phyloP scores from a whole-genome alignment of 2,113 vertebrate genomes.

The Chrysemys picta region DNA sequence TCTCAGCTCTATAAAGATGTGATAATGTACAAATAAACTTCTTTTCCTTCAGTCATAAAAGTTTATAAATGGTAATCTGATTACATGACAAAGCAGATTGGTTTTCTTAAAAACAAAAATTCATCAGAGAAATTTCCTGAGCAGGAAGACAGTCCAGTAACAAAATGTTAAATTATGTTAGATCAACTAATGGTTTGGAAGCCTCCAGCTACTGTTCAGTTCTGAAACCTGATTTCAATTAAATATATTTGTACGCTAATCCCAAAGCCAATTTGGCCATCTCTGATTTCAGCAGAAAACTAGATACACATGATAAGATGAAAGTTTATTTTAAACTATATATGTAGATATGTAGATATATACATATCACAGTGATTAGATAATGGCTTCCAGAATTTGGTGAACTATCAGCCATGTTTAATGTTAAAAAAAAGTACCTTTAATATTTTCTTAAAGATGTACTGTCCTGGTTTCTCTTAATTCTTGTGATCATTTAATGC shows the following conservation, averaged over 20 bases:
- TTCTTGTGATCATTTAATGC: neutral
- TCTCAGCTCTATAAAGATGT: slow-evolving; percentile 13
- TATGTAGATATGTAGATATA: slow-evolving; percentile 11
- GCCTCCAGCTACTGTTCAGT: slow-evolving; percentile 61
- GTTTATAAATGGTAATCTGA: slow-evolving; percentile 61
- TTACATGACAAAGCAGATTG: slow-evolving; percentile 56
- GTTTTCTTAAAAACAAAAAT: slow-evolving; percentile 52
- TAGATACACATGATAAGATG: slow-evolving; percentile 56
- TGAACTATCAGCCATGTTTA: slow-evolving; percentile 46
- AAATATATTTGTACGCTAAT: slow-evolving; percentile 62
- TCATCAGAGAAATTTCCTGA: slow-evolving; percentile 53
- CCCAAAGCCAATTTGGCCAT: slow-evolving; percentile 48
- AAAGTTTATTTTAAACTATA: slow-evolving; percentile 55
- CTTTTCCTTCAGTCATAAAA: slow-evolving; percentile 42
- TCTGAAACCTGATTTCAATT: slow-evolving; percentile 64
- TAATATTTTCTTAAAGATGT: neutral
- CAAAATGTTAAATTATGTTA: slow-evolving; percentile 45
- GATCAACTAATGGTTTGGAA: slow-evolving; percentile 31
- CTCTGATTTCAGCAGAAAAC: slow-evolving; percentile 56
- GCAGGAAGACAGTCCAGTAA: slow-evolving; percentile 57
- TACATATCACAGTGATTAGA: slow-evolving; percentile 49
- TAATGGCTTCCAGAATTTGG: slow-evolving; percentile 62
- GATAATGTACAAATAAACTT: slow-evolving; percentile 48
- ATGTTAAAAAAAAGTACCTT: slow-evolving; percentile 22
- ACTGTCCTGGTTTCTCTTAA: slow-evolving; percentile 40